Evolutionary conservation across 2,888 invertebrate genomes (phyloP).

Genomic region (Drosophila recens): DNA sequence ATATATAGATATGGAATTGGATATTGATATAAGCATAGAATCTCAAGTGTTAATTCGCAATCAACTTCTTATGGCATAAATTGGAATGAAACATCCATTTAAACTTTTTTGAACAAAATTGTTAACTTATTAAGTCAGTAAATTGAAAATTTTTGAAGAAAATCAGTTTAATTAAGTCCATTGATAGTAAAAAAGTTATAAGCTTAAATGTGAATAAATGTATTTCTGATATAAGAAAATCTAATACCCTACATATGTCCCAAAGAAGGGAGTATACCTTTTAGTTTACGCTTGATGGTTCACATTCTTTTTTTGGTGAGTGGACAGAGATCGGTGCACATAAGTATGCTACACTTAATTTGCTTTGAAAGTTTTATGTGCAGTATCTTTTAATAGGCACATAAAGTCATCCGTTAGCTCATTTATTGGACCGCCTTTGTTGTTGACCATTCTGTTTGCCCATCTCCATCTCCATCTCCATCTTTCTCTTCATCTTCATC

Average conservation of each 20-base stretch:
- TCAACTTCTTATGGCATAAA: no score
- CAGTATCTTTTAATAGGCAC: slow-evolving; percentile 71
- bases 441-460: slow-evolving; percentile 46
- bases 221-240: neutral
- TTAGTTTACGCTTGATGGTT: neutral
- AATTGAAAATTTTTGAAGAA: no score
- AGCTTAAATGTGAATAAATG: neutral
- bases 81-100: no score
- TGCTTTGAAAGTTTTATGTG: slow-evolving; percentile 69
- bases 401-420: slow-evolving; percentile 67
- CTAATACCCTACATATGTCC: neutral
- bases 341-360: slow-evolving; percentile 68
- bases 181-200: no score
- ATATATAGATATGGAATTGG: neutral
- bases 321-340: slow-evolving; percentile 29
- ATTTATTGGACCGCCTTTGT: slow-evolving; percentile 52
- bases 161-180: no score
- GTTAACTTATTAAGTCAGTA: no score
- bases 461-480: slow-evolving; percentile 38
- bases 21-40: neutral
- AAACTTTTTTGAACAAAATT: no score
- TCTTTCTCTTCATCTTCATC: slow-evolving; percentile 14
- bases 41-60: no score
- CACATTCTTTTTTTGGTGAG: neutral
- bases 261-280: neutral